phyloP scores from a whole-genome alignment of 2,888 invertebrate species.

The Idaea biselata region DNA sequence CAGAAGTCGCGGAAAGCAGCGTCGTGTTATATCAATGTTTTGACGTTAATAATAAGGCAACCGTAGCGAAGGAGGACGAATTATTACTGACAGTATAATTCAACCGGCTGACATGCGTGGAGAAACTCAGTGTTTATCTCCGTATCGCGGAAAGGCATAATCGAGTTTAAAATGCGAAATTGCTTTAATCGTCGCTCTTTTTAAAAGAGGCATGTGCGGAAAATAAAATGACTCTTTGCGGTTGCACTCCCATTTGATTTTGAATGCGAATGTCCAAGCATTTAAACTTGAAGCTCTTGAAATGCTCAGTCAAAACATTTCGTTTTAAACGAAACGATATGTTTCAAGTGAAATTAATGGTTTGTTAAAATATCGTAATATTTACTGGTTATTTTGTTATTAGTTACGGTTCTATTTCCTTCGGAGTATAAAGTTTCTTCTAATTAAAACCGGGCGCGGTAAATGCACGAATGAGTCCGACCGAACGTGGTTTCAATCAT shows the following conservation, averaged over 20 bases:
- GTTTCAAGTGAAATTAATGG: constrained; percentile 7
- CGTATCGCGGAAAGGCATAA: constrained; percentile 28
- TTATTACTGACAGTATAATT: constrained; percentile 63
- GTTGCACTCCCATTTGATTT: background rate
- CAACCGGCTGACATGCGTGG: constrained; percentile 43
- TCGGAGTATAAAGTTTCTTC: constrained; percentile 55
- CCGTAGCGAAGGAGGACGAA: constrained; percentile 53
- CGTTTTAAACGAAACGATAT: background rate
- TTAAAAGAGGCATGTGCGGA: constrained; percentile 16
- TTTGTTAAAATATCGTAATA: constrained; percentile 37
- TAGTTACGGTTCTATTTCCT: constrained; percentile 45
- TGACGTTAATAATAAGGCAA: constrained; percentile 64
- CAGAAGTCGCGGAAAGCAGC: constrained; percentile 58
- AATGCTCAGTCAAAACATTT: background rate
- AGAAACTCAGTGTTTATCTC: constrained; percentile 34
- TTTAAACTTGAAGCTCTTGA: background rate
- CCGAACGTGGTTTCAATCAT: constrained; percentile 75
- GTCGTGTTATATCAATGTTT: constrained; percentile 56
- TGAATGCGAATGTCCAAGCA: background rate
- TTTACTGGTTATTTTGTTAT: constrained; percentile 34
- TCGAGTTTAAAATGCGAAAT: constrained; percentile 21
- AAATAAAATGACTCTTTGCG: constrained; percentile 6
- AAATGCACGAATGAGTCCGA: constrained; percentile 47
- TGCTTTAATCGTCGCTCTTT: constrained; percentile 20
- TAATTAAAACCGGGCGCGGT: constrained; percentile 68